A percentile compares a stretch with the other conserved stretches of the same genome.
These are phyloP conservation scores for Rostratula benghalensis DNA, from an alignment of 2,113 vertebrate genomes.

Conservation along the genomic window DNA sequence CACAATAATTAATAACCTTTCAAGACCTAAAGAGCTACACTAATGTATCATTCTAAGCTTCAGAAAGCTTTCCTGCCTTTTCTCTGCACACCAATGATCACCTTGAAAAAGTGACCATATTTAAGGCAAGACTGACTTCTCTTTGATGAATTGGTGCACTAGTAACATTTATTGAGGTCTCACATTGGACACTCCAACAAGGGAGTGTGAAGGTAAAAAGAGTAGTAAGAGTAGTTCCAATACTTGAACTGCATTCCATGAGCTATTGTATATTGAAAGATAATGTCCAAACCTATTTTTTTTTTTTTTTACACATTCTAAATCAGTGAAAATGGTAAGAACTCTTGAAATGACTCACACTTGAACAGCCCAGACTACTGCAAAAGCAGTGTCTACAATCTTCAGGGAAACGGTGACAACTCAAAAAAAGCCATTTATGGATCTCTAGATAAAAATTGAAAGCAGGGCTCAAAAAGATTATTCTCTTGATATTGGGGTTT, in stretches of 20 bases:
- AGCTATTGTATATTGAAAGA: not conserved
- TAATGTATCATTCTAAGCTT: not conserved
- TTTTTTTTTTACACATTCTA: not conserved
- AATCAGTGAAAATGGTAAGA: not conserved
- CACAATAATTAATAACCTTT: not conserved
- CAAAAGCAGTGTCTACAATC: not conserved
- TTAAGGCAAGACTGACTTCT: not conserved
- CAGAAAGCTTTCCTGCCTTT: not conserved
- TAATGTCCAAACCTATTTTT: not conserved
- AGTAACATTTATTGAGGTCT: not conserved
- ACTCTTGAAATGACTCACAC: not conserved
- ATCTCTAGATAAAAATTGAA: not conserved
- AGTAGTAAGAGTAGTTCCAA: not conserved
- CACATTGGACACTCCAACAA: not conserved
- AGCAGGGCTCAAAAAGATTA: not conserved
- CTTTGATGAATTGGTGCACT: not conserved
- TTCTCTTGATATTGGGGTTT: not conserved
- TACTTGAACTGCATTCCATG: not conserved
- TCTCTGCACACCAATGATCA: not conserved
- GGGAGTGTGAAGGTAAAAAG: not conserved
- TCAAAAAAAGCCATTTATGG: not conserved
- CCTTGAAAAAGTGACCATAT: not conserved
- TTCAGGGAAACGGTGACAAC: not conserved
- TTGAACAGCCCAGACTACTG: not conserved
- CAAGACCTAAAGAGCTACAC: not conserved